Percentiles rank a stretch among this genome's conserved stretches.
Evolutionary conservation across 2,113 vertebrate species (phyloP).

Genomic region (Crotalus horridus): DNA sequence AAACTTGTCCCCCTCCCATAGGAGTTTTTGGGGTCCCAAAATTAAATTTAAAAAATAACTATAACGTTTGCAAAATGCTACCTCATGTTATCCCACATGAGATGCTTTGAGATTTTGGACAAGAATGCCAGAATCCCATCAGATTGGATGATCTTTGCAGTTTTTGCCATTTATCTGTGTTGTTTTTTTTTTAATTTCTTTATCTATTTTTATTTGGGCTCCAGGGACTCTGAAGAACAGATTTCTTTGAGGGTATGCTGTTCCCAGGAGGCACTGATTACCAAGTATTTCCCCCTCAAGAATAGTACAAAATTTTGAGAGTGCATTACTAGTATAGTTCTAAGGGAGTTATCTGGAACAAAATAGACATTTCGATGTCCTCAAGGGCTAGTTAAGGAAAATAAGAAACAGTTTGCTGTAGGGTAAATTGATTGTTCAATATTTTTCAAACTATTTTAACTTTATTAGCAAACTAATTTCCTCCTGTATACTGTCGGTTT

Average conservation of each 20-base stretch:
- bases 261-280: not conserved
- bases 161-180: not conserved
- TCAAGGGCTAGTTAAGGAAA: not conserved
- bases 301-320: not conserved
- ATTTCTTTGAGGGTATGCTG: not conserved
- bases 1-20: not conserved
- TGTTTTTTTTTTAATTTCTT: not conserved
- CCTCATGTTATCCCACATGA: not conserved
- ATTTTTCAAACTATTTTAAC: not conserved
- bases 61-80: not conserved
- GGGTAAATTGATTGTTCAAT: not conserved
- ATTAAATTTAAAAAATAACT: not conserved
- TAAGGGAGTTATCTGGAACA: not conserved
- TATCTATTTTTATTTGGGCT: not conserved
- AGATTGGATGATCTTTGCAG: not conserved
- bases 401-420: not conserved
- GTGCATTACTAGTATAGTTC: not conserved
- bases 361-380: not conserved
- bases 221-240: not conserved
- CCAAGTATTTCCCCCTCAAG: not conserved
- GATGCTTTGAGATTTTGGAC: not conserved
- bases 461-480: not conserved
- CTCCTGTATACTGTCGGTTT: not conserved
- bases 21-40: not conserved
- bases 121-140: not conserved